phyloP scores from a whole-genome alignment of 2,888 invertebrate species.

The Drosophila villosipedis region DNA sequence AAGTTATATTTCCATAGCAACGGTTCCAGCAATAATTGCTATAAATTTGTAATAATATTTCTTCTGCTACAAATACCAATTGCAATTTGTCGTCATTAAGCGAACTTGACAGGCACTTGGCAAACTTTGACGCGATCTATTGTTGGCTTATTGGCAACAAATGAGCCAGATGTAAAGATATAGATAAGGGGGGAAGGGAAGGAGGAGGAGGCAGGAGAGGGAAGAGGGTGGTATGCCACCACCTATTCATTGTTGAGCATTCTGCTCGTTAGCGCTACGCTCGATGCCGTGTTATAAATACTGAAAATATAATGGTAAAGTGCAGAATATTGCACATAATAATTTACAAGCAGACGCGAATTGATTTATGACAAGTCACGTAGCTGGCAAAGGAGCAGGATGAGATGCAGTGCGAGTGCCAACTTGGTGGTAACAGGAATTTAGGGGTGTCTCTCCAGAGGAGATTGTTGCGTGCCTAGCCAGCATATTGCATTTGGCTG shows the following conservation, averaged over 20 bases:
- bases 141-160: conserved; percentile 56
- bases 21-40: conserved; percentile 2
- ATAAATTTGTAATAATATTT: conserved; percentile 38
- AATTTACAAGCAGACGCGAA: conserved; percentile 56
- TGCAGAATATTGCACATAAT: conserved; percentile 57
- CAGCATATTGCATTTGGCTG: conserved; percentile 13
- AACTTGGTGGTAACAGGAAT: neutral
- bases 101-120: conserved; percentile 39
- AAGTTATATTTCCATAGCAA: neutral
- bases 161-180: conserved; percentile 13
- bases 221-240: neutral
- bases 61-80: conserved; percentile 12
- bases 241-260: conserved; percentile 17
- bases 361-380: conserved; percentile 79
- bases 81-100: conserved; percentile 75
- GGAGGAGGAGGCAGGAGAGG: neutral
- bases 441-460: neutral
- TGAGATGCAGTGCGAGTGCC: neutral
- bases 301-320: conserved; percentile 45
- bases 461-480: neutral
- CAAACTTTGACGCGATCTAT: conserved; percentile 57
- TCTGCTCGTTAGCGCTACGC: conserved; percentile 38
- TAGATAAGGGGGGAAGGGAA: neutral
- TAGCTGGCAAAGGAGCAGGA: conserved; percentile 30
- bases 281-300: conserved; percentile 34